These are phyloP conservation scores for Prionace glauca DNA, from an alignment of 2,797 vertebrate genomes.

Conservation along the genomic window DNA sequence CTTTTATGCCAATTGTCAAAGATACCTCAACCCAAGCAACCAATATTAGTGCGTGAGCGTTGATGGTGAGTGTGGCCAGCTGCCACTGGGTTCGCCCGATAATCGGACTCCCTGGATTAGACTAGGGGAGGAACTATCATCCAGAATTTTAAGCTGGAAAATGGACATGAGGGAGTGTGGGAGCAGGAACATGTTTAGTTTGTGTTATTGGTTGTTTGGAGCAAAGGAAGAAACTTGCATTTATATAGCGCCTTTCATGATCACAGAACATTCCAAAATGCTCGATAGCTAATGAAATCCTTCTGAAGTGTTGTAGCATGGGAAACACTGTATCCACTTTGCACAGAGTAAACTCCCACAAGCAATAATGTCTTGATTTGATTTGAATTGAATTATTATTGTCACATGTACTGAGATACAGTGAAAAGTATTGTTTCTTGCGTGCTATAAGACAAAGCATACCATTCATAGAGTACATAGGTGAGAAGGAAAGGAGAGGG, in stretches of 20 bases:
- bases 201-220: background rate
- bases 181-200: background rate
- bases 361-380: background rate
- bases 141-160: background rate
- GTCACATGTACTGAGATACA: too few species aligned
- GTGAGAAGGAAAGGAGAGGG: too few species aligned
- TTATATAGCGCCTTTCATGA: too few species aligned
- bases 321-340: background rate
- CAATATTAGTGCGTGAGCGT: background rate
- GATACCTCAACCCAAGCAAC: background rate
- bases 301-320: background rate
- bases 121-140: background rate
- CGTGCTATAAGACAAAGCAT: too few species aligned
- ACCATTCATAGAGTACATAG: too few species aligned
- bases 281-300: too few species aligned
- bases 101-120: background rate
- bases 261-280: too few species aligned
- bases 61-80: background rate
- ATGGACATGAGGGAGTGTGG: background rate
- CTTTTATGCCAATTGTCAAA: background rate
- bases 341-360: background rate
- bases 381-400: too few species aligned
- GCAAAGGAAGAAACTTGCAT: too few species aligned
- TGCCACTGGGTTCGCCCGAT: background rate
- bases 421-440: too few species aligned